A percentile compares a stretch with the other conserved stretches of the same genome.
Conservation (phyloP, 37 sponge, comb jelly and placozoan genomes). For the Haliclona indistincta region DNA sequence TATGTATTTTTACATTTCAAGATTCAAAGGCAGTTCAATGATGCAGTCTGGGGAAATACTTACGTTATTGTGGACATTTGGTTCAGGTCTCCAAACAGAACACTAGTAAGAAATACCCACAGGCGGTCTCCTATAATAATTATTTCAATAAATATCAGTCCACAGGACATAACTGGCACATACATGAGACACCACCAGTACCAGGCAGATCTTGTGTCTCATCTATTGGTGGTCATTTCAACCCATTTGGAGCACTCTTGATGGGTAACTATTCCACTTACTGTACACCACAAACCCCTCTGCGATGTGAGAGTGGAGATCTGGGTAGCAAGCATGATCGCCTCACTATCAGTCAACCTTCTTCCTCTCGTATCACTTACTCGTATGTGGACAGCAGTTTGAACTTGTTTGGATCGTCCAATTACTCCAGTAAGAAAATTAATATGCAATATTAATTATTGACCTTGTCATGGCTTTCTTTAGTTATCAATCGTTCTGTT, state of each 20-base stretch:
- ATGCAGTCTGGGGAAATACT: slow-evolving; percentile 38
- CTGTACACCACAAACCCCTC: neutral
- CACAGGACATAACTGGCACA: slow-evolving; percentile 40
- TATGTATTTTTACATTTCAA: neutral
- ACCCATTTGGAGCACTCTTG: slow-evolving; percentile 19
- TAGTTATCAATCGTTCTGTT: slow-evolving; percentile 56
- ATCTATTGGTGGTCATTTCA: slow-evolving; percentile 36
- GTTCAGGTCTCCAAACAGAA: neutral
- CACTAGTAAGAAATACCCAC: neutral
- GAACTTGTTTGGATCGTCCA: neutral
- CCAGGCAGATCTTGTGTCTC: neutral
- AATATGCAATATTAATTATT: neutral
- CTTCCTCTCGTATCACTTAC: neutral
- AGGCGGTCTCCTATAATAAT: neutral
- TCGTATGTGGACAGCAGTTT: neutral
- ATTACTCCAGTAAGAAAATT: neutral
- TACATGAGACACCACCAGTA: slow-evolving; percentile 7
- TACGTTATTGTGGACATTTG: slow-evolving; percentile 41
- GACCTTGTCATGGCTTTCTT: too few relatives aligned
- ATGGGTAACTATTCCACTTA: neutral
- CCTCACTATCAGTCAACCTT: neutral
- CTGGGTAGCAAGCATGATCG: slow-evolving; percentile 12
- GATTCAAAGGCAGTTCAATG: slow-evolving; percentile 17
- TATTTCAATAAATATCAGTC: neutral
- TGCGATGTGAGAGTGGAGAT: slow-evolving; percentile 30